Conservation (phyloP, 2,797 vertebrate genomes). For the Lemur catta region DNA sequence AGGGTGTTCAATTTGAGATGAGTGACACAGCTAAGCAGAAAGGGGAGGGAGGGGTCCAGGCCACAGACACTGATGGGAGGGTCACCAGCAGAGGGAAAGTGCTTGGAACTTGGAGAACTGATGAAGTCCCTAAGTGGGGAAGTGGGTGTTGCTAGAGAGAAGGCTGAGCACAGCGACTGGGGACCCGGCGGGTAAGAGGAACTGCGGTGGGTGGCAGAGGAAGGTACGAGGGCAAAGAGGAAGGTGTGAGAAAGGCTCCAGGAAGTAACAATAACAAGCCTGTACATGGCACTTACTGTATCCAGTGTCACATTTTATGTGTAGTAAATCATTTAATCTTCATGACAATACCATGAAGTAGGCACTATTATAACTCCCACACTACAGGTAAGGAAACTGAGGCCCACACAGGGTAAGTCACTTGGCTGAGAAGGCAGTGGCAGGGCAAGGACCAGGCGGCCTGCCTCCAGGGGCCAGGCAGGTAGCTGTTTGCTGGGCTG, state of each 20-base stretch:
- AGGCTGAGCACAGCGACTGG: not conserved
- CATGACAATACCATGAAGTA: not conserved
- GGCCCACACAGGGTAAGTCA: not conserved
- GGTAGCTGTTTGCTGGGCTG: not conserved
- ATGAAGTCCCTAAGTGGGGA: not conserved
- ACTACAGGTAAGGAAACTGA: not conserved
- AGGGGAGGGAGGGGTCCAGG: not conserved
- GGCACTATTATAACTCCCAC: not conserved
- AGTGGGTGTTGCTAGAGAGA: not conserved
- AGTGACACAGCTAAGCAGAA: not conserved
- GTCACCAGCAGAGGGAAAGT: not conserved
- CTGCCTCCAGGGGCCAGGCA: not conserved
- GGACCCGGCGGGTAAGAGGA: not conserved
- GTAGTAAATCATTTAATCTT: not conserved
- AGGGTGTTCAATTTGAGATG: not conserved
- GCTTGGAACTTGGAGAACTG: not conserved
- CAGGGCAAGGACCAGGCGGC: not conserved
- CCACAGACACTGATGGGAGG: not conserved
- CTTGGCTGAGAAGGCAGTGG: not conserved
- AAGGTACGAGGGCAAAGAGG: not conserved
- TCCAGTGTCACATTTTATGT: not conserved
- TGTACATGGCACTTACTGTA: not conserved
- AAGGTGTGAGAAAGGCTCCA: fast-evolving
- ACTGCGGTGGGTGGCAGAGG: not conserved
- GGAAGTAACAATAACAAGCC: not conserved